Evolutionary conservation across 2,888 invertebrate species (phyloP), one percentile per base, ranked within the genome.

Genomic region (Stomorhina lunata): DNA sequence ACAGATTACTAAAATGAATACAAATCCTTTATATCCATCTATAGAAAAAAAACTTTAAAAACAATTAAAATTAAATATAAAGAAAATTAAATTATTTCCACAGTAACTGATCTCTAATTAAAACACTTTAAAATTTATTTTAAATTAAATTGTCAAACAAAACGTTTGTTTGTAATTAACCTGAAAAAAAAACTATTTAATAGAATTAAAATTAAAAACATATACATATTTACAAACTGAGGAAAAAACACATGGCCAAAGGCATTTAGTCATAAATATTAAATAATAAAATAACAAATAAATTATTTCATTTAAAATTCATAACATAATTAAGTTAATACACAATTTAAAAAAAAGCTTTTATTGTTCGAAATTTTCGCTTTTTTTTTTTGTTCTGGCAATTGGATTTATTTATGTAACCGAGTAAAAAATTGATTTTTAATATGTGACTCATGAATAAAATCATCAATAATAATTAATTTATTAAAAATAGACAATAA

Each of bases 391-490:
- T 40, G 9, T 20, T 25, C n/a, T n/a, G n/a, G n/a, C n/a, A n/a
- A n/a, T 53, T 53, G 61, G 53, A 69, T 69, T 77, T 77, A 63
- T 77, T 40, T 53, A 25, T 45, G 15, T 12, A 68, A 45, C 6
- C 2, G 17, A n/a, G 53, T 43, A 63, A 68, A 69, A 73, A 78
- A 81, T 69, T 81, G 72, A 81, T 81, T 78, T 81, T 78, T 69
- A 78, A 81, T 78, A 32, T 78, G 55, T 69, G 53, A 69, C 69
- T 79, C 72, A 72, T 79, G 34, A 79, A 79, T 59, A 66, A 68
- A 73, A 48, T 72, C 68, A 77, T 59, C 68, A 59, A 79, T 71
- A 57, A 79, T 66, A 66, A 79, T 72, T 57, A 72, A 59, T 37
- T 68, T 65, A 57, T 55, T 55, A 65, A 40, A 69, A 55, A 48